phyloP scores from a whole-genome alignment of 2,797 vertebrate species.

The Sebastes aleutianus region DNA sequence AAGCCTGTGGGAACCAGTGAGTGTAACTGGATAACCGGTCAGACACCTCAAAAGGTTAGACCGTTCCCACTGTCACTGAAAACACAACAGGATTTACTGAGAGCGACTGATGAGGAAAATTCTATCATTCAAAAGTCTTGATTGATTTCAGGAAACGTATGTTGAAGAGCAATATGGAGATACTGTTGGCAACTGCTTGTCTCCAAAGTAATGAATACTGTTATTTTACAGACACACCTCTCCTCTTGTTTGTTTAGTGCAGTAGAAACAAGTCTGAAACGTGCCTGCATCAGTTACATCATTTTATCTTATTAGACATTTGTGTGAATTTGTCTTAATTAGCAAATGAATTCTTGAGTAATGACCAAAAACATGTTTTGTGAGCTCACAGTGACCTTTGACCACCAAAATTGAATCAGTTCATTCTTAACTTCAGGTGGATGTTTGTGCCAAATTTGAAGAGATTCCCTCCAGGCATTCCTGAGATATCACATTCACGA shows the following conservation, averaged over 20 bases:
- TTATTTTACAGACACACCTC: neutral
- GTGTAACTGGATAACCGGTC: conserved; percentile 45
- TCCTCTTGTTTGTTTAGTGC: neutral
- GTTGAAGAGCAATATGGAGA: neutral
- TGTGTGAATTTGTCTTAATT: no score
- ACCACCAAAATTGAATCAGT: no score
- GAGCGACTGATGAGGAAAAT: neutral
- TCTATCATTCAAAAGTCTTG: neutral
- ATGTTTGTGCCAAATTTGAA: no score
- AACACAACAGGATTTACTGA: neutral
- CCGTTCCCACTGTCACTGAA: conserved; percentile 18
- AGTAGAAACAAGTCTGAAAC: neutral
- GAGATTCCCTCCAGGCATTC: no score
- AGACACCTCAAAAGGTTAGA: conserved; percentile 31
- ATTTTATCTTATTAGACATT: no score
- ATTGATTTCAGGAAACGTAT: neutral
- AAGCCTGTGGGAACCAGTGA: conserved; percentile 51
- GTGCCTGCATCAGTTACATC: neutral
- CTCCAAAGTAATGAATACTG: neutral
- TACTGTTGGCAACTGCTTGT: neutral
- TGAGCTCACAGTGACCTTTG: no score
- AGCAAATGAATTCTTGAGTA: no score
- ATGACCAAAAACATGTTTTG: no score
- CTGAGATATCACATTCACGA: no score
- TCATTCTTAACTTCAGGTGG: no score